Base-by-base conservation (phyloP, 2,797 vertebrate species). In the Cyclopterus lumpus region DNA sequence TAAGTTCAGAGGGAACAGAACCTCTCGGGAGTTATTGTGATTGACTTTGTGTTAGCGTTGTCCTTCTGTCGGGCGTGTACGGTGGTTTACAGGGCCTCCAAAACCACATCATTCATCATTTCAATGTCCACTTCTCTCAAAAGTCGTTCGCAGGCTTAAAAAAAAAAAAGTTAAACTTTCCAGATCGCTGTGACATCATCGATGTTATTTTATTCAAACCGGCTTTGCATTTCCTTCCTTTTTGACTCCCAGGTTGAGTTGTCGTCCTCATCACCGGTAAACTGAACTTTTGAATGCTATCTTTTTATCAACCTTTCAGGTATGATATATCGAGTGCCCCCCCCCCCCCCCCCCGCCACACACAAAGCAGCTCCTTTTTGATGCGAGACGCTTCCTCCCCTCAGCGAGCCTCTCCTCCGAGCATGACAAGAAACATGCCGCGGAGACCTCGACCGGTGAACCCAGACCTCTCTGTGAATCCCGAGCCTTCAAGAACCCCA, bases 371-470 rank as follows among this genome's bases (percentile, higher is more conserved):
- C 32, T 70, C 34, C 53, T 49, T 49, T 49, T 59, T 1, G 48
- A 24, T 40, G 53, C 51, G 15, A 18, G 55, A 62, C 64, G 73
- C 49, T 79, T 49, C 32, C 38, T 28, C 66, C 70, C 60, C 64
- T 57, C 62, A 48, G 63, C 70, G n/a, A 83, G 68, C 53, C 73
- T 86, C 53, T 76, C 76, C 68, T 77, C 80, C 16, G 77, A 87
- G 71, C 79, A 62, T 88, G 83, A 88, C 88, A 84, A 63, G 73
- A 89, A 85, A 90, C 83, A 88, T 75, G 83, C 77, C 77, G 77
- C 10, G 48, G 75, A 81, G 79, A 60, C 67, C 60, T 75, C 6
- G 5, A 63, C 71, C 53, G 64, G 73, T 79, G 83, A 81, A 77
- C 76, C 63, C 49, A 83, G 77, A 81, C 77, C 65, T 77, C 72